Conservation (phyloP, 1,140 invertebrate genomes). For the Leptinotarsa texana region DNA sequence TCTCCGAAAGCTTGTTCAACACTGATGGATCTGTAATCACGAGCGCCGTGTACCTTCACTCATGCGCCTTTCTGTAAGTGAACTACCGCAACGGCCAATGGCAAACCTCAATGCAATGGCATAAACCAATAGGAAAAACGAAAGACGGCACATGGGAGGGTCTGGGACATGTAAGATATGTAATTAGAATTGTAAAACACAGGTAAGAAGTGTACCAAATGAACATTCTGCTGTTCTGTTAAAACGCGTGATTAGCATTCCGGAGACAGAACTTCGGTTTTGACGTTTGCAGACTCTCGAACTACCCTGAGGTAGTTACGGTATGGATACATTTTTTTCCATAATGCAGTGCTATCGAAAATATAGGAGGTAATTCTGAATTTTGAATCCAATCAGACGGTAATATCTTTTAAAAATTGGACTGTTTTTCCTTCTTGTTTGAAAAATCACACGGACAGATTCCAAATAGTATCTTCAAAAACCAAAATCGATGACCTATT, state of each 20-base stretch:
- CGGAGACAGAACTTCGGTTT: background rate
- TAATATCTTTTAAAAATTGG: too few relatives aligned
- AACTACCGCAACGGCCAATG: constrained; percentile 47
- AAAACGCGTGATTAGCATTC: constrained; percentile 28
- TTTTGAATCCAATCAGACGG: too few relatives aligned
- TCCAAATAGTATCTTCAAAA: too few relatives aligned
- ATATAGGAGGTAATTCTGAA: too few relatives aligned
- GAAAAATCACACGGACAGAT: too few relatives aligned
- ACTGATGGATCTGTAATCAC: constrained; percentile 39
- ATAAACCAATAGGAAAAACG: constrained; percentile 54
- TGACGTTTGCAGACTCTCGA: background rate
- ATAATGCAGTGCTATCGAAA: too few relatives aligned
- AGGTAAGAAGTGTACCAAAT: constrained; percentile 42
- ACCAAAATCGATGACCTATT: background rate
- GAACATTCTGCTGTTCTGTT: constrained; percentile 24
- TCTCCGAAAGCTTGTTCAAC: constrained; percentile 33
- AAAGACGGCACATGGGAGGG: constrained; percentile 55
- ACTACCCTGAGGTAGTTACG: background rate
- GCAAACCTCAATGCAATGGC: constrained; percentile 46
- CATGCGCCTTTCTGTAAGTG: constrained; percentile 47
- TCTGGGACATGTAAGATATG: constrained; percentile 52
- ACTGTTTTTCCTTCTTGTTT: too few relatives aligned
- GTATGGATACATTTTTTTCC: background rate
- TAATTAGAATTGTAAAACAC: constrained; percentile 55
- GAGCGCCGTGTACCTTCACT: constrained; percentile 42